A percentile compares a stretch with the other conserved stretches of the same genome.
Conservation (phyloP, 2,888 invertebrate genomes). For the Leptinotarsa peninsularis region DNA sequence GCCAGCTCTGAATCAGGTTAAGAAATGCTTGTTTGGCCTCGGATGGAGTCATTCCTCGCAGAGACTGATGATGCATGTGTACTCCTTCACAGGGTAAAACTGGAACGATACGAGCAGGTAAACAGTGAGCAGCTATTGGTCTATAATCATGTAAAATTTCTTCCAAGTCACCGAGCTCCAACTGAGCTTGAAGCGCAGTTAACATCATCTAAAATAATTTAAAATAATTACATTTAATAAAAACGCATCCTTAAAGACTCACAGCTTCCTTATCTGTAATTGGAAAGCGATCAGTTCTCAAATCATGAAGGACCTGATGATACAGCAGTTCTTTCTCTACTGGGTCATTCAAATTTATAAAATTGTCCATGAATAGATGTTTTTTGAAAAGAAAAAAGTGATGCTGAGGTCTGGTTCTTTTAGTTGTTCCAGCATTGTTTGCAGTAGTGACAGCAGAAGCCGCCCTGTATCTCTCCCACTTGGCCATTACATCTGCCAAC, state of each 20-base stretch:
- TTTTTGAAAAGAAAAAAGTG: slow-evolving; percentile 84
- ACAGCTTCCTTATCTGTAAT: slow-evolving; percentile 95
- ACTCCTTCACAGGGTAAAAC: slow-evolving; percentile 85
- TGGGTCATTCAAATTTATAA: slow-evolving; percentile 82
- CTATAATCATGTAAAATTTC: slow-evolving; percentile 75
- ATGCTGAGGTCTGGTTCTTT: slow-evolving; percentile 68
- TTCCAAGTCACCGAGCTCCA: slow-evolving; percentile 87
- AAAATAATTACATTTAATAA: neutral
- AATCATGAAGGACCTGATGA: slow-evolving; percentile 91
- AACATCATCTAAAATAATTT: slow-evolving; percentile 81
- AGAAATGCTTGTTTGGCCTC: slow-evolving; percentile 94
- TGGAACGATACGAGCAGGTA: slow-evolving; percentile 86
- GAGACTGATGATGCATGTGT: slow-evolving; percentile 89
- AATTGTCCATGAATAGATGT: slow-evolving; percentile 84
- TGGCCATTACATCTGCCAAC: slow-evolving; percentile 93
- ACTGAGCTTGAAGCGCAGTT: slow-evolving; percentile 92
- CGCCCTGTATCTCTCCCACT: slow-evolving; percentile 89
- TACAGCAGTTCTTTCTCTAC: slow-evolving; percentile 95
- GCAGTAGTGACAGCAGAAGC: slow-evolving; percentile 72
- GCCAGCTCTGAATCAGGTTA: slow-evolving; percentile 94
- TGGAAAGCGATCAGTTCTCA: slow-evolving; percentile 91
- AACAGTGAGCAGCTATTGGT: slow-evolving; percentile 81
- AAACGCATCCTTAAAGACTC: slow-evolving; percentile 64
- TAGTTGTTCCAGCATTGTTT: slow-evolving; percentile 60
- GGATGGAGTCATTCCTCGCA: slow-evolving; percentile 86